Base-by-base conservation (phyloP, 2,113 vertebrate species). In the Brienomyrus brachyistius region DNA sequence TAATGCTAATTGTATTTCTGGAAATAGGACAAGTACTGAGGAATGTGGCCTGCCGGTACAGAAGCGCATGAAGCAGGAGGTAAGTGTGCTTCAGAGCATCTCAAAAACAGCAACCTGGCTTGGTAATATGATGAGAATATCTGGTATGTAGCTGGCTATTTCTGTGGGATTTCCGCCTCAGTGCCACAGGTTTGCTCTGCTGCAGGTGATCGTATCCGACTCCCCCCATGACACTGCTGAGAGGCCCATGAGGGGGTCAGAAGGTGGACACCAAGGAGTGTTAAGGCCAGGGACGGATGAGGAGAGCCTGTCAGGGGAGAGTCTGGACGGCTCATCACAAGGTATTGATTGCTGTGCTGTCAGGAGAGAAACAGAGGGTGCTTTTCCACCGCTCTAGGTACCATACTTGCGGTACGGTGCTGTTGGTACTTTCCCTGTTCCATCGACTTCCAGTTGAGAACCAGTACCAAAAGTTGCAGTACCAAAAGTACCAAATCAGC, bases 51-150 rank as follows among this genome's bases (percentile, higher is more conserved):
- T 91, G 3, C 82, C 93, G 47, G 85, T 91, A n/a, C 93, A 95
- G 80, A 99, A 99, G 94, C 96, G 96, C 91, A 95, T 96, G 59
- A 98, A 97, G 93, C 97, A 97, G 40, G 98, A 99, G 96, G 98
- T 98, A 91, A 93, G 95, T 92, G 48, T 35, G 23, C 8, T 10
- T 54, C 54, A 21, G 31, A 86, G 23, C 50, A 27, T 59, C 11
- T 59, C 19, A n/a, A 40, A 62, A 85, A 31, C 23, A 62, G 21
- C 31, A 87, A 62, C 23, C 35, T 88, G 40, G 62, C 62, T 56
- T 56, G 31, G 17, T 70, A 35, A 31, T 59, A 15, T 1, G 51
- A 6, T 27, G 23, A 66, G 19, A 19, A 19, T 48, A 8, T 86
- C 27, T 86, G 82, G 17, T 6, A 48, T 13, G 45, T 51, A 11